phyloP scores from a whole-genome alignment of 2,113 vertebrate species.

The Paraplagusia blochii region DNA sequence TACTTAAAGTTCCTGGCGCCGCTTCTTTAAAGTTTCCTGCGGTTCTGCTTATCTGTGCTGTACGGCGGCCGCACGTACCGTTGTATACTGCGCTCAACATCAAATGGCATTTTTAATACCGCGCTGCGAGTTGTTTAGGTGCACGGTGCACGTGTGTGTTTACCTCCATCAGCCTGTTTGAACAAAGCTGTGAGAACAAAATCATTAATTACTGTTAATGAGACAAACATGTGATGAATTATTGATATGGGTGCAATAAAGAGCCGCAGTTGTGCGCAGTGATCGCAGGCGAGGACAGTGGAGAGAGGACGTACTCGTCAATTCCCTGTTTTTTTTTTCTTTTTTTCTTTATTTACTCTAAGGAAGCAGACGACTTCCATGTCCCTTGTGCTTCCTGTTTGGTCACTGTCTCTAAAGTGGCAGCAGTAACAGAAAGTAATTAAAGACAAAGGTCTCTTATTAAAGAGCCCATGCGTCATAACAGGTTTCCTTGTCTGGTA shows the following conservation, averaged over 20 bases:
- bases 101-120: background rate
- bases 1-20: too few species aligned
- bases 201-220: background rate
- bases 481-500: too few species aligned
- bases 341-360: too few species aligned
- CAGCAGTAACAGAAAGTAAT: too few species aligned
- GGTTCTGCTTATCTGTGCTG: background rate
- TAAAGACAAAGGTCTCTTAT: too few species aligned
- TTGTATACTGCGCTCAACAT: background rate
- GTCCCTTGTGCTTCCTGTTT: too few species aligned
- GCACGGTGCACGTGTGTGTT: background rate
- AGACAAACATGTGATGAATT: background rate
- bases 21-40: slow-evolving; percentile 21
- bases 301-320: too few species aligned
- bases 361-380: too few species aligned
- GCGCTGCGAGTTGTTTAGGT: background rate
- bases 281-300: background rate
- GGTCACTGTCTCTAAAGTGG: too few species aligned
- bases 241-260: background rate
- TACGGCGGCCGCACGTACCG: background rate
- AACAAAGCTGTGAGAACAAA: background rate
- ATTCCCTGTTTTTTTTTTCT: background rate
- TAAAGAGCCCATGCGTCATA: too few species aligned
- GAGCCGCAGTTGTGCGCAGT: background rate
- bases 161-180: background rate